Conservation (phyloP, 1,140 invertebrate genomes). For the Zaprionus vittiger region DNA sequence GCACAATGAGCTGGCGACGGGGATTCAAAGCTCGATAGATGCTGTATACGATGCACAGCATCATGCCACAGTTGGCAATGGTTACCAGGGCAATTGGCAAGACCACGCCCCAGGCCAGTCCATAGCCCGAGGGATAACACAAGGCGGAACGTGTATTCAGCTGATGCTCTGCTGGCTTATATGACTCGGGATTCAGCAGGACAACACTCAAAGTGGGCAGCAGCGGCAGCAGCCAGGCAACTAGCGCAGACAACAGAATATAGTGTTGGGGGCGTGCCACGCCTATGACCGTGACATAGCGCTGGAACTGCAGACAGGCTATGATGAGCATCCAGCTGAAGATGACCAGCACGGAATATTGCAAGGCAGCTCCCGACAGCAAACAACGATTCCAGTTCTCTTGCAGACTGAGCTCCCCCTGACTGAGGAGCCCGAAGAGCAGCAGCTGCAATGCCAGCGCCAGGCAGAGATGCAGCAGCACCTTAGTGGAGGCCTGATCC, state of each 20-base stretch:
- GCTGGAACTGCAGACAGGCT: constrained; percentile 87
- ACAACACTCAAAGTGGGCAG: constrained; percentile 85
- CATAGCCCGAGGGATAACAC: constrained; percentile 87
- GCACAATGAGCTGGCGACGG: constrained; percentile 85
- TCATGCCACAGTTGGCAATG: constrained; percentile 86
- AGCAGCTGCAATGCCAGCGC: constrained; percentile 86
- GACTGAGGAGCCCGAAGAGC: constrained; percentile 79
- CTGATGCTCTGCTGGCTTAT: constrained; percentile 75
- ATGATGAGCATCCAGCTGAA: constrained; percentile 90
- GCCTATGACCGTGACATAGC: constrained; percentile 87
- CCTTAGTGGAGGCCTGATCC: constrained; percentile 86
- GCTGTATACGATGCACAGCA: constrained; percentile 86
- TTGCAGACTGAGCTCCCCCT: constrained; percentile 10
- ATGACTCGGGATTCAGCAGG: constrained; percentile 84
- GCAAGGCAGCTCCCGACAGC: constrained; percentile 85
- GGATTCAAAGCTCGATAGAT: constrained; percentile 85
- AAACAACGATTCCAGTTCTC: constrained; percentile 79
- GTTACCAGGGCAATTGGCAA: constrained; percentile 86
- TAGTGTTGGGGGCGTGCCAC: constrained; percentile 85
- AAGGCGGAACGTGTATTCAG: constrained; percentile 64
- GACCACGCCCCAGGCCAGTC: constrained; percentile 85
- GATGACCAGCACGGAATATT: constrained; percentile 87
- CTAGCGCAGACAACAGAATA: constrained; percentile 85
- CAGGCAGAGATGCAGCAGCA: constrained; percentile 87
- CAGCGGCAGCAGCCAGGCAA: constrained; percentile 86